Evolutionary conservation across 2,888 invertebrate species (phyloP).

Genomic region (Troides helena): DNA sequence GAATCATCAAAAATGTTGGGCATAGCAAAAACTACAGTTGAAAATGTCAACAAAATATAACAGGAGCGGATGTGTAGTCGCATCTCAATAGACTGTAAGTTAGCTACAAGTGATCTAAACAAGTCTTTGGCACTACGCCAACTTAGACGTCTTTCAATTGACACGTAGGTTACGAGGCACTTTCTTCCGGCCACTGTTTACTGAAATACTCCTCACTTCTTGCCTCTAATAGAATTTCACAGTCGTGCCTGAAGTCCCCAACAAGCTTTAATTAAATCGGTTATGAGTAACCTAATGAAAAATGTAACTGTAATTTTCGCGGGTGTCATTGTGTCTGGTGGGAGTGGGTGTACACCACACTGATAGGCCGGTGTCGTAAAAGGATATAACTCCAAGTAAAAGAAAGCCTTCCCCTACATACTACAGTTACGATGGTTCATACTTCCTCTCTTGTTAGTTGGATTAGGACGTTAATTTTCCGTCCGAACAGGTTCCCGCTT

Average conservation of each 20-base stretch:
- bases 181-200: not conserved
- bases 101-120: constrained; percentile 24
- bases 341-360: too few species aligned
- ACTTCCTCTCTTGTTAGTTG: too few species aligned
- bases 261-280: not conserved
- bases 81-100: constrained; percentile 17
- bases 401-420: too few species aligned
- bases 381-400: too few species aligned
- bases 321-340: too few species aligned
- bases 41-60: not conserved
- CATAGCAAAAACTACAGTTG: not conserved
- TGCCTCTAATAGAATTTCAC: not conserved
- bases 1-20: too few species aligned
- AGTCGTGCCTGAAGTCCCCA: not conserved
- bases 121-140: constrained; percentile 18
- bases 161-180: not conserved
- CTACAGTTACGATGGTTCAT: too few species aligned
- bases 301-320: not conserved
- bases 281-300: not conserved
- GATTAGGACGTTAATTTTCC: too few species aligned
- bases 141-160: not conserved
- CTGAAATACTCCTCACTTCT: not conserved
- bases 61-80: not conserved
- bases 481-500: too few species aligned
- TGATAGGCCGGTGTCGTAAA: too few species aligned